Evolutionary conservation across 2,113 vertebrate genomes (phyloP), one percentile per base, ranked within the genome.

Genomic region (Pteruthius melanotis): DNA sequence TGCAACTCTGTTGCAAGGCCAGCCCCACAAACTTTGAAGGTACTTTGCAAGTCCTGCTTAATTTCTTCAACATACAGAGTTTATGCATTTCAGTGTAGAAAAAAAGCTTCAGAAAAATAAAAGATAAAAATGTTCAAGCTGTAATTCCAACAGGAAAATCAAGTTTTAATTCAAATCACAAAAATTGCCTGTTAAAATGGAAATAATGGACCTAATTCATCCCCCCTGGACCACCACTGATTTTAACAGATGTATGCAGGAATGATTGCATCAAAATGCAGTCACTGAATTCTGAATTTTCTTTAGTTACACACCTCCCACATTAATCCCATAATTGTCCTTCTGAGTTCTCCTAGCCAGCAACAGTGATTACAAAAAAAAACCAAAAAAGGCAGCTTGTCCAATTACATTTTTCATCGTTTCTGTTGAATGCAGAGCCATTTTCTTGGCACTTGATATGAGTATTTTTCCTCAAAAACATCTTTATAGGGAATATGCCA

Each of bases 401-500:
- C 76, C 66, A 94, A 16, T 57, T 90, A 17, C 15, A 60, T 78
- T 69, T 45, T 92, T 94, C 75, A 71, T 53, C 16, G 30, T 50
- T 95, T 92, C 71, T 90, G 97, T 30, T 95, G 98, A 88, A 99
- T 96, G 94, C 99, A 99, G 50, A 99, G 98, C 99, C 99, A 99
- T 66, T 97, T 98, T 71, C 97, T 98, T 28, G 99, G 99, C 11
- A 99, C 97, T 98, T 97, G 97, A 71, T 98, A 98, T 7, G 98
- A 98, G 35, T 97, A 97, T 96, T 99, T 98, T 95, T 98, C 97
- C 35, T 98, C 97, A 37, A 95, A 95, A 27, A 94, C 71, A 72
- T 98, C 98, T 84, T 99, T 99, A n/a, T 99, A 99, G 15, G 99
- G 99, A 86, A 99, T 97, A 87, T 99, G 99, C 99, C 99, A 99